Evolutionary conservation across 2,888 invertebrate genomes (phyloP), one percentile per base, ranked within the genome.

Genomic region (Leuctra nigra): DNA sequence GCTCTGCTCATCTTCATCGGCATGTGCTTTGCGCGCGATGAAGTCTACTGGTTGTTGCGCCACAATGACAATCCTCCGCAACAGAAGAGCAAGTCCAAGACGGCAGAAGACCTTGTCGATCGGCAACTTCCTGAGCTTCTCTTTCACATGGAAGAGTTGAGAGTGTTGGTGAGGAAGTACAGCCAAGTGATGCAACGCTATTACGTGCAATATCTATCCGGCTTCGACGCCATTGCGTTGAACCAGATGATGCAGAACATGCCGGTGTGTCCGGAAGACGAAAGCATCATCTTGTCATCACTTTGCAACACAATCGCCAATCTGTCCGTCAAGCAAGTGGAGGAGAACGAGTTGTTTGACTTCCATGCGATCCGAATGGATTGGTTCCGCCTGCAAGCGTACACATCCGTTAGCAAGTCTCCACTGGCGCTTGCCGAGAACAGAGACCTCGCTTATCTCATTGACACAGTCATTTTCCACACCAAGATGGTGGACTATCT

Each of bases 401-500:
- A 88, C 68, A 89, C 93, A 68, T 94, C 94, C 58, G 84, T 91
- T 41, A 80, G 82, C 13, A 92, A 91, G 70, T 86, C 91, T 22
- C 79, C 86, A 63, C 2, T 70, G 76, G 55, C 72, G 41, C 79
- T 99, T 47, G 79, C 83, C 9, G 92, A 94, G 65, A 87, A 95
- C 66, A 79, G 86, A 63, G 91, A 91, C 64, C 73, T 99, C 59
- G 92, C 95, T 4, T 86, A 88, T 48, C 84, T 95, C 62, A 83
- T 99, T 71, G 99, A 99, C 72, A 93, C 92, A 39, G 86, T 97
- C 70, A 84, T 92, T 33, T 99, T 98, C 69, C 99, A 99, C 69
- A 91, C 97, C 0, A 92, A 94, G 73, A 94, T 99, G 86, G 95
- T 99, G 1, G 99, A 99, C 70, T 91, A 91, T 71, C 79, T 99